These are phyloP conservation scores for Halcyon leucocephala DNA, from an alignment of 2,797 vertebrate species.

Conservation along the genomic window DNA sequence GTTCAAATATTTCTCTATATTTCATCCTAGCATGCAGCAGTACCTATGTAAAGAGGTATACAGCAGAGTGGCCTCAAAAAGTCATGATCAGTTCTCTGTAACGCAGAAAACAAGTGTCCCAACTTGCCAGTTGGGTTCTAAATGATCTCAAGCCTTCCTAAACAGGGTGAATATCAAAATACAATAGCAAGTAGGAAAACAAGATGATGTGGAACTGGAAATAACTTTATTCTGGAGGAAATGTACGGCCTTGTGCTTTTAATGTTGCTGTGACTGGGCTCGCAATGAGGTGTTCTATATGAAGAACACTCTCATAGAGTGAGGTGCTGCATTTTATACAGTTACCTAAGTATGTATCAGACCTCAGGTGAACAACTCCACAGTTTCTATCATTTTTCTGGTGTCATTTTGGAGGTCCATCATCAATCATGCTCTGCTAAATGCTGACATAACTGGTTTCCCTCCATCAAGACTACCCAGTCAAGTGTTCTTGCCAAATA, in stretches of 20 bases:
- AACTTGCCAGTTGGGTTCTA: background rate
- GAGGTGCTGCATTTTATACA: background rate
- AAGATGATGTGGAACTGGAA: background rate
- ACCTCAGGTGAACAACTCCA: background rate
- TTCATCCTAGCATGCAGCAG: background rate
- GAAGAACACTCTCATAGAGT: background rate
- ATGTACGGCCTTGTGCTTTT: background rate
- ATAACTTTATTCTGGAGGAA: background rate
- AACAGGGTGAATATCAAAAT: background rate
- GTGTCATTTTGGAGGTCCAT: background rate
- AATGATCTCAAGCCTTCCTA: background rate
- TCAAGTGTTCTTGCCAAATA: background rate
- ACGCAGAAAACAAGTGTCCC: background rate
- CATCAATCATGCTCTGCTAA: background rate
- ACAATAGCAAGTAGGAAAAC: background rate
- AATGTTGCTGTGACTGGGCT: background rate
- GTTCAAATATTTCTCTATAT: background rate
- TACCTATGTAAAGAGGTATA: background rate
- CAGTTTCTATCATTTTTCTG: background rate
- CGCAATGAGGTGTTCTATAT: background rate
- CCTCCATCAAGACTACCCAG: background rate
- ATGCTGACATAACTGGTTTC: background rate
- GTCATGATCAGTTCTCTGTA: background rate
- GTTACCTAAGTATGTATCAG: background rate
- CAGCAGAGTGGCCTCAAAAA: background rate